Base-by-base conservation (phyloP, 2,888 invertebrate species). In the Drosophila pseudotakahashii region DNA sequence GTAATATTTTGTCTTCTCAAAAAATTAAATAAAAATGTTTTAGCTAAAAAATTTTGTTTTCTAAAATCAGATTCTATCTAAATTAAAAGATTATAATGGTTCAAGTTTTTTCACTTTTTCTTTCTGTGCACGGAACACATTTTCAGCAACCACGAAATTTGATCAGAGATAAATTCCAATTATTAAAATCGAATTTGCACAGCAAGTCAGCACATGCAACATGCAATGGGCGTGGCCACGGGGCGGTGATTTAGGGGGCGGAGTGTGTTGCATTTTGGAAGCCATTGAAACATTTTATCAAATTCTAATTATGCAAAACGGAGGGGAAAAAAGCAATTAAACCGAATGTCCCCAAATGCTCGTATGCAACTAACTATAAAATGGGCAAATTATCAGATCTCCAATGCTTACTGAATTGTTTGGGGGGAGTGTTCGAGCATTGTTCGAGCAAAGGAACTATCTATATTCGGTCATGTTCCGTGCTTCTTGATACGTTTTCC, bases 111-210 rank as follows among this genome's bases (percentile, higher is more conserved):
- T 0, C 3, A 2, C n/a, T 9, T 41, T 58, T 41, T 23, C 0
- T 47, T 41, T 7, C 23, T 9, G 32, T 55, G 64, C 73, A 54
- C 62, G 62, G 64, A 69, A 45, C 79, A 79, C 59, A 67, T 62
- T 77, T 47, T 68, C 61, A 54, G 73, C 71, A 51, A 59, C 84
- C 73, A 72, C 78, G 68, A 77, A 66, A 78, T 76, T 76, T 76
- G 73, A 74, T 73, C 66, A 67, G 66, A 76, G 71, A 87, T 84
- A 81, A 84, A 78, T 87, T 77, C 66, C 72, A 84, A 87, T 81
- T 81, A 89, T 88, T 88, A 81, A 88, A 88, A 86, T 88, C 77
- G 66, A 88, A 85, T 89, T 88, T 87, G 69, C 79, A 76, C 64
- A 74, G 72, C 66, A 59, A 66, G 68, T 67, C 68, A 34, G 32